Evolutionary conservation across 2,797 vertebrate species (phyloP), one percentile per base, ranked within the genome.

Genomic region (Silurus lanzhouensis): DNA sequence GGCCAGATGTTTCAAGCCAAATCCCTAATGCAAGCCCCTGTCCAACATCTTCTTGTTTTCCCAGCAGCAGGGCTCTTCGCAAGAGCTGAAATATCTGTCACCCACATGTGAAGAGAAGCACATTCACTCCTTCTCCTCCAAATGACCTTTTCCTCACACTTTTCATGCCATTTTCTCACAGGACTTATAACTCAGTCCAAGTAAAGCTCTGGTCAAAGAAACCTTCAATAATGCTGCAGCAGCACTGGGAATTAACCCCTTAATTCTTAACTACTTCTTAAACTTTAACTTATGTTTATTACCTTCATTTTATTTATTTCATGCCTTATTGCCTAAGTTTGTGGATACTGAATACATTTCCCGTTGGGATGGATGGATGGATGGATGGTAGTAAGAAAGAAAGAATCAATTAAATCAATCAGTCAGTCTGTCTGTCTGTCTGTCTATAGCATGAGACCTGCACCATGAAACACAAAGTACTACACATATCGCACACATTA

Each of bases 71-170:
- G 70, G 64, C 66, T 79, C 31, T n/a, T 14, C 71, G 84, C 67
- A 63, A 74, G 55, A 79, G 63, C 88, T 88, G 83, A 92, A 71
- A 89, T 89, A 92, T 94, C 91, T 94, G 92, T 85, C 92, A 90
- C 84, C 90, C 92, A 92, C 87, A 90, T 93, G 93, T 88, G 90
- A 93, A 85, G 48, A 78, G 64, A 88, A 83, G 68, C 46, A 46
- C 60, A 75, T 66, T 78, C 79, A 25, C 60, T 58, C 84, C 72
- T 70, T 75, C 14, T 81, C 64, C 66, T 77, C 84, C 46, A 81
- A 63, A 8, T 88, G 87, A 90, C 87, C 89, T 85, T 87, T 79
- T 82, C 55, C 7, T 82, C 60, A 70, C 82, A 78, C 85, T n/a
- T 75, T 82, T 83, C 83, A 58, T 76, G 55, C 77, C 48, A 52